Evolutionary conservation across 1,140 invertebrate species (phyloP).

Genomic region (Orius insidiosus): DNA sequence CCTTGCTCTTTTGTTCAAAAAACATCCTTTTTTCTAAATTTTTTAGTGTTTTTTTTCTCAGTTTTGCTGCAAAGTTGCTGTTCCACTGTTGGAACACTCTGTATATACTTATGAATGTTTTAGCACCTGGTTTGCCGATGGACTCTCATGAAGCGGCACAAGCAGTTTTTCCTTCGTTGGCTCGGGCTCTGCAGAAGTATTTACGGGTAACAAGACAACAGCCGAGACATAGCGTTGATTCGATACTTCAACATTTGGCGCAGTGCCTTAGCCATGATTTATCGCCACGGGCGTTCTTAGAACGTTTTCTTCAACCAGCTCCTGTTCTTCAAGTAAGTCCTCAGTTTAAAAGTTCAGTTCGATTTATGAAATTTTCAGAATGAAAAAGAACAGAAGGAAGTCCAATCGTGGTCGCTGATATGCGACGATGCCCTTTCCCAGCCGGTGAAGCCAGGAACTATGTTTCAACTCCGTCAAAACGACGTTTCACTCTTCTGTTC

Average conservation of each 20-base stretch:
- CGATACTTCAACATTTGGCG: conserved; percentile 71
- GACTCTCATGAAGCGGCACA: conserved; percentile 90
- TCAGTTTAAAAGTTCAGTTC: too few species aligned
- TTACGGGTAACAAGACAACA: conserved; percentile 87
- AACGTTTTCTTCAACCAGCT: conserved; percentile 63
- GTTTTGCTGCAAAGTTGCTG: too few species aligned
- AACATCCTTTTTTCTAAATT: too few species aligned
- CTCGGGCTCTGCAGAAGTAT: conserved; percentile 89
- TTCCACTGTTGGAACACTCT: too few species aligned
- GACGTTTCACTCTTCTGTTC: conserved; percentile 82
- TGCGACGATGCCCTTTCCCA: conserved; percentile 78
- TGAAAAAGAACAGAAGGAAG: conserved; percentile 51
- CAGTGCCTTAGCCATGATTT: conserved; percentile 82
- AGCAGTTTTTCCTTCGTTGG: conserved; percentile 91
- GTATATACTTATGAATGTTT: too few species aligned
- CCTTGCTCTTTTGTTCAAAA: too few species aligned
- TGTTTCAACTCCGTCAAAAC: conserved; percentile 84
- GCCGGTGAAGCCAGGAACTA: conserved; percentile 57
- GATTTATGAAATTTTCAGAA: too few species aligned
- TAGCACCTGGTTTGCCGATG: conserved; percentile 45
- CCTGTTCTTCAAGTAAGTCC: conserved; percentile 43
- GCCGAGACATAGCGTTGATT: conserved; percentile 83
- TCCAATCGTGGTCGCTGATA: conserved; percentile 84
- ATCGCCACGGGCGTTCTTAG: conserved; percentile 81
- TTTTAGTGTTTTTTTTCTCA: too few species aligned